Conservation (phyloP, 2,888 invertebrate genomes). For the Protonemura montana region DNA sequence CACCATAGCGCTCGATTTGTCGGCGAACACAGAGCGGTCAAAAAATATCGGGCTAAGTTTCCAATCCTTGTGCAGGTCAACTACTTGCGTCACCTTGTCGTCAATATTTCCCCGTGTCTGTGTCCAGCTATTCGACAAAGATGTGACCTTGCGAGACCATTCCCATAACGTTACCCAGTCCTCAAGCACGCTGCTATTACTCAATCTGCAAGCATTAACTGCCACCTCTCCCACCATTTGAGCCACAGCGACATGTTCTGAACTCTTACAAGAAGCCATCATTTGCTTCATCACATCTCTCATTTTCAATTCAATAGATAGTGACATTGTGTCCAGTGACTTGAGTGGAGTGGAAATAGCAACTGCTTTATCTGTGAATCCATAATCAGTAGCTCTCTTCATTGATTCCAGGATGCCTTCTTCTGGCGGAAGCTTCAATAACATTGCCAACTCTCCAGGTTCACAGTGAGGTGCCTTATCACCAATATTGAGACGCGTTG, state of each 20-base stretch:
- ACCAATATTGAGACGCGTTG: neutral
- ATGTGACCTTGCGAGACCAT: neutral
- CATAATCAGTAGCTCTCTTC: neutral
- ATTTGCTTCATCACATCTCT: neutral
- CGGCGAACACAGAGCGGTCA: neutral
- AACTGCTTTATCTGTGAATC: neutral
- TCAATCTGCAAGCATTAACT: neutral
- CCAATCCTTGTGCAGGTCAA: neutral
- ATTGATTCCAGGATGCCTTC: constrained; percentile 38
- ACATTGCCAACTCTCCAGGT: neutral
- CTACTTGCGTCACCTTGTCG: neutral
- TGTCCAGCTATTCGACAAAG: neutral
- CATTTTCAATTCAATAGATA: neutral
- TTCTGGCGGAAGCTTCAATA: constrained; percentile 23
- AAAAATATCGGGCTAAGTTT: constrained; percentile 13
- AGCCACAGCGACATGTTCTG: neutral
- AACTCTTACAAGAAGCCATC: neutral
- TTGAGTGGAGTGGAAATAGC: neutral
- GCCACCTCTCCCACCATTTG: neutral
- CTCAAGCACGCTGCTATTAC: neutral
- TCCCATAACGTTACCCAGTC: neutral
- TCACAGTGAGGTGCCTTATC: neutral
- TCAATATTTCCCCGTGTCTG: neutral
- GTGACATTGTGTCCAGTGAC: neutral
- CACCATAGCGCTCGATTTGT: neutral